These are phyloP conservation scores for Mystacornis crossleyi DNA, from an alignment of 2,113 vertebrate genomes.

Conservation along the genomic window DNA sequence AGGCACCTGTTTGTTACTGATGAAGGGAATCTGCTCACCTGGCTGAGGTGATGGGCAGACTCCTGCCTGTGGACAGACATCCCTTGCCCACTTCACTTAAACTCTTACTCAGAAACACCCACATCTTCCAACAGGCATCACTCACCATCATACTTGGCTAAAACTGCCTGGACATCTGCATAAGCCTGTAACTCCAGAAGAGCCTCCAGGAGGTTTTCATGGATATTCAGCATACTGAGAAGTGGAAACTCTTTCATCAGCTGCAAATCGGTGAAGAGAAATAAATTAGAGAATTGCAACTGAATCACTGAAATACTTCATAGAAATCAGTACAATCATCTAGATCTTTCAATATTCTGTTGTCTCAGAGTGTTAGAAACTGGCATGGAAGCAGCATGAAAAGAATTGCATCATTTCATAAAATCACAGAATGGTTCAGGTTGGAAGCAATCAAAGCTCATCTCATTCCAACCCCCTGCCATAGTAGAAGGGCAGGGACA, in stretches of 20 bases:
- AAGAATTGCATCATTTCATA: neutral
- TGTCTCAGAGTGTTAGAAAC: neutral
- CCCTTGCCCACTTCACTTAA: neutral
- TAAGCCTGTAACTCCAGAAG: slow-evolving; percentile 97
- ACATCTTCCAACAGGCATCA: neutral
- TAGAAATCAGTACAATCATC: neutral
- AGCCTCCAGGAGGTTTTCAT: slow-evolving; percentile 96
- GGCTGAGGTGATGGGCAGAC: neutral
- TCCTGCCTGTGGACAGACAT: neutral
- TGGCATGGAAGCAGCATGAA: neutral
- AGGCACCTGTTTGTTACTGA: rapidly evolving
- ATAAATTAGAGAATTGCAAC: neutral
- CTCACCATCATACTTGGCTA: slow-evolving; percentile 98
- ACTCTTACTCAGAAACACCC: rapidly evolving
- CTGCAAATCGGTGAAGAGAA: slow-evolving; percentile 72
- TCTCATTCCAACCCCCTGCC: neutral
- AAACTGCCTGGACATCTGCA: slow-evolving; percentile 96
- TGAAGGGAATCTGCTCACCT: neutral
- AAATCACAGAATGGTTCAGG: neutral
- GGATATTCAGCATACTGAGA: slow-evolving; percentile 98
- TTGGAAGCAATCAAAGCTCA: neutral
- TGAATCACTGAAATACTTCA: neutral
- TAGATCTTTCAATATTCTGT: neutral
- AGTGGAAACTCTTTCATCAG: slow-evolving; percentile 99
- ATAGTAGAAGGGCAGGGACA: neutral